Base-by-base conservation (phyloP, 2,113 vertebrate species). In the Aptenodytes patagonicus region DNA sequence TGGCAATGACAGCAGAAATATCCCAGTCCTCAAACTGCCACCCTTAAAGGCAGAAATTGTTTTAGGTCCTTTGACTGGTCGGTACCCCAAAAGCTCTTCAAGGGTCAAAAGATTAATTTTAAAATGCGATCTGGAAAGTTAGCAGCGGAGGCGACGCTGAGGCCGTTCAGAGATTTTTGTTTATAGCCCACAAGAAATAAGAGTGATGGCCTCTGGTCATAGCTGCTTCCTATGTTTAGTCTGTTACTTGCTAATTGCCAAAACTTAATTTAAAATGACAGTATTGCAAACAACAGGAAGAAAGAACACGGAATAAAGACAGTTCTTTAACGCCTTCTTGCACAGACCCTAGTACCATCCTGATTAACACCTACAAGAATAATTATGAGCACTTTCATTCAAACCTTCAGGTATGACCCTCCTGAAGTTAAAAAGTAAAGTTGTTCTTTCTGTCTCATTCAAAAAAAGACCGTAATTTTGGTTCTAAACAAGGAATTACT, bases 341-440 rank as follows among this genome's bases (percentile, higher is more conserved):
- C 36, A 38, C 24, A 51, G 62, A 6, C 12, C 54, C 76, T 7
- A 7, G 17, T 9, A 7, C 65, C 51, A 34, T 11, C 65, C 52
- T 25, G 44, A 82, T 71, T 38, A 69, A 47, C 26, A 28, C 47
- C 77, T 54, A 32, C 8, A 22, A 51, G 21, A 76, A 62, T 44
- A 62, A 76, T 75, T 20, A 36, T n/a, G n/a, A 82, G 26, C n/a
- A 5, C 11, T 36, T 70, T 26, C 22, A 13, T 36, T 76, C 42
- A 36, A 46, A 40, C 16, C 36, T 51, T 17, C 11, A 49, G 0
- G 4, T 15, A 46, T 2, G 32, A 51, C 44, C 19, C 0, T 1
- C 46, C 13, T 54, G 19, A 75, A 55, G 31, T 42, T 34, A 32
- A 55, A 36, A 62, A 52, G 6, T 32, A 18, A 91, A 55, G 36